Evolutionary conservation across 2,113 vertebrate species (phyloP).

Genomic region (Sylvia atricapilla): DNA sequence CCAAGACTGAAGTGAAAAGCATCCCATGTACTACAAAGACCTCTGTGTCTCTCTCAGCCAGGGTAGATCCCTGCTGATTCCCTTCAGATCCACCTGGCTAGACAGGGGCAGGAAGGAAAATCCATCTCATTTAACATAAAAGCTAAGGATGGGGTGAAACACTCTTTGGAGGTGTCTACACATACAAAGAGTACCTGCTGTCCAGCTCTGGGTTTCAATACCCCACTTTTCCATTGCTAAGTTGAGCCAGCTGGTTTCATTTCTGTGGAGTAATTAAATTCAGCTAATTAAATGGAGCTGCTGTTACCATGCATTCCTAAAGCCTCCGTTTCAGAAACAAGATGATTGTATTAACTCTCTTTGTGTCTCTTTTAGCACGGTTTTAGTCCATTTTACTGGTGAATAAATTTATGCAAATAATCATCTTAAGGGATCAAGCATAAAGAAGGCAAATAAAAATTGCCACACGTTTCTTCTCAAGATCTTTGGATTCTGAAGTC

Average conservation of each 20-base stretch:
- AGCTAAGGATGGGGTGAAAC: not conserved
- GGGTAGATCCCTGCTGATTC: not conserved
- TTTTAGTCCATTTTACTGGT: not conserved
- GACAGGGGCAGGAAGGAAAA: not conserved
- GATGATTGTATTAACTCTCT: not conserved
- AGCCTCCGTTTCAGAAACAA: not conserved
- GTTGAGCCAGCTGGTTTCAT: not conserved
- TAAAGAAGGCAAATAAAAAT: slow-evolving; percentile 15
- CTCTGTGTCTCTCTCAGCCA: not conserved
- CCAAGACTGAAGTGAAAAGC: not conserved
- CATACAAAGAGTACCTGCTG: not conserved
- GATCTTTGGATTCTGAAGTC: not conserved
- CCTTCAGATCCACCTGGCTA: not conserved
- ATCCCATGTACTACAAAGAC: not conserved
- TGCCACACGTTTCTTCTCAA: not conserved
- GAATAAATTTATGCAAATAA: slow-evolving; percentile 9
- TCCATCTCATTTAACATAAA: not conserved
- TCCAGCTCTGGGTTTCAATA: not conserved
- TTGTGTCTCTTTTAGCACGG: not conserved
- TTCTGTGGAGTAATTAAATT: slow-evolving; percentile 40
- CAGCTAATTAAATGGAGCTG: slow-evolving; percentile 27
- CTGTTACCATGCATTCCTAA: not conserved
- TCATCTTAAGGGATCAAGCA: not conserved
- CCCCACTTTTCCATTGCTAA: not conserved
- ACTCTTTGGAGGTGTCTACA: not conserved